A percentile compares a stretch with the other conserved stretches of the same genome.
Evolutionary conservation across 2,888 invertebrate species (phyloP).

Genomic region (Coremacera marginata): DNA sequence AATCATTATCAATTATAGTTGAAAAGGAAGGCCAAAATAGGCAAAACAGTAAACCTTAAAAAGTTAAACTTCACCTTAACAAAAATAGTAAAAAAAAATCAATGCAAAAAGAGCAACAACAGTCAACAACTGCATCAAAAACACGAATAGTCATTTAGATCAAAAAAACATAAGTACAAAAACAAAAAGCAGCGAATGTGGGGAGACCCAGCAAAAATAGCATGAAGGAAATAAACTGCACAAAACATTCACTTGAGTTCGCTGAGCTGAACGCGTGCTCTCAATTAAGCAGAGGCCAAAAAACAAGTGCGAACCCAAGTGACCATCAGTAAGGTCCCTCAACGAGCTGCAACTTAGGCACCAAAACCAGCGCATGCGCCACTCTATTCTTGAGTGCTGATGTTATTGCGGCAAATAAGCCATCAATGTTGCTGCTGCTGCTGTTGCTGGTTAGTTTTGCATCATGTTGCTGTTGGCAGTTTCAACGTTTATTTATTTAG

Average conservation of each 20-base stretch:
- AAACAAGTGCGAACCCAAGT: background rate
- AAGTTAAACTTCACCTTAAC: slow-evolving; percentile 29
- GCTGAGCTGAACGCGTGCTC: slow-evolving; percentile 19
- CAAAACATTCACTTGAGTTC: background rate
- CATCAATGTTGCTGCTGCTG: slow-evolving; percentile 16
- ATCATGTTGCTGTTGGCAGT: background rate
- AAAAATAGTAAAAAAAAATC: background rate
- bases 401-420: slow-evolving; percentile 8
- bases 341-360: slow-evolving; percentile 4
- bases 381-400: background rate
- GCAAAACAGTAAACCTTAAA: background rate
- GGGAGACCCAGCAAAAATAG: background rate
- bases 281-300: background rate
- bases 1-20: background rate
- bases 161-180: background rate
- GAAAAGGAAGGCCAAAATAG: background rate
- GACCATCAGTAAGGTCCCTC: slow-evolving; percentile 1
- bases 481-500: slow-evolving; percentile 6
- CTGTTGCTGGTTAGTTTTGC: background rate
- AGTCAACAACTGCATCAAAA: background rate
- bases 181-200: background rate
- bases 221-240: background rate
- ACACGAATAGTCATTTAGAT: background rate
- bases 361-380: background rate
- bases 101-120: background rate